Evolutionary conservation across 2,113 vertebrate species (phyloP), one percentile per base, ranked within the genome.

Genomic region (Gambusia holbrooki): DNA sequence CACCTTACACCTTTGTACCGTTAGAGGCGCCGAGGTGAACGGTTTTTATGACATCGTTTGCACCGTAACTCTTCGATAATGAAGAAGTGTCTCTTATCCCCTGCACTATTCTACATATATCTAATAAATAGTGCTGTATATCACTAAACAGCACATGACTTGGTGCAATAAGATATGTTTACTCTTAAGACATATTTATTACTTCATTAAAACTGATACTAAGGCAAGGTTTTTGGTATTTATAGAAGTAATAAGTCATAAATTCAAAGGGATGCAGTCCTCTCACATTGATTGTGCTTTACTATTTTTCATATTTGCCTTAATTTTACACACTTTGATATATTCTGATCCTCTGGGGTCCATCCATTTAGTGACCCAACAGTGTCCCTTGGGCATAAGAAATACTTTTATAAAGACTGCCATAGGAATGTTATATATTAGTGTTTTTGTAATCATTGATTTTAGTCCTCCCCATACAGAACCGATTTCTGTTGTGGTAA

Each of bases 31-130:
- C 0, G 51, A 12, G 27, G 78, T 70, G 5, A 88, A 90, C 4
- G 93, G 79, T 3, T 95, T 95, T 82, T 95, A 93, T 84, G 76
- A 92, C 62, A 91, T 63, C 0, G 13, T 94, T 54, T 93, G 91
- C 85, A 80, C 84, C 1, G 94, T 94, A 0, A 84, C 71, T 40
- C 86, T 95, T 32, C 76, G 93, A 61, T 93, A 80, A 92, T 83
- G 28, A 68, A 5, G 61, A 3, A 1, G 5, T 17, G 0, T 25
- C 33, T 40, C 29, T 13, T 1, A 9, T 32, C 28, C 10, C 5
- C 5, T 14, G 11, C 65, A 40, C 33, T n/a, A n/a, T 10, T 10
- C 51, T 17, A 58, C 45, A 19, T 48, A 3, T 9, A n/a, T 7
- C 25, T 9, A 3, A n/a, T 58, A 58, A 25, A 58, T 58, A 58